Percentiles rank a stretch among this genome's conserved stretches.
phyloP scores from a whole-genome alignment of 2,113 vertebrate species.

The Microcebus jonahi region DNA sequence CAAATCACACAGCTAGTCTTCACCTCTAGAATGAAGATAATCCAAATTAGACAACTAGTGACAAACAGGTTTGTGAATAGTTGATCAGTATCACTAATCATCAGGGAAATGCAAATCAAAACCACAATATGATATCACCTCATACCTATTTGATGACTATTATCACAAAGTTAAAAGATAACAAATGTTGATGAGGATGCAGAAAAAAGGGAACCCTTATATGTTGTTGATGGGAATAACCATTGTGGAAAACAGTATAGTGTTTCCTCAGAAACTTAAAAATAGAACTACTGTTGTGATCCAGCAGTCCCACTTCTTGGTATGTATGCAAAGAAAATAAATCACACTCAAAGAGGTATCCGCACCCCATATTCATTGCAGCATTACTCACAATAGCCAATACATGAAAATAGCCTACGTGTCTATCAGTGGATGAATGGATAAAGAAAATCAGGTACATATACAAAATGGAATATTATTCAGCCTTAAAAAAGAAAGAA shows the following conservation, averaged over 20 bases:
- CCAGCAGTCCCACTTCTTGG: neutral
- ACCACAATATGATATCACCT: neutral
- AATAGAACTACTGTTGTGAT: neutral
- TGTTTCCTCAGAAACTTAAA: neutral
- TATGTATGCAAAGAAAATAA: neutral
- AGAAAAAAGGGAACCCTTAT: neutral
- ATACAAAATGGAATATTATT: neutral
- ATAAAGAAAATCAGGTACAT: neutral
- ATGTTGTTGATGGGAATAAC: neutral
- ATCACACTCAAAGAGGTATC: neutral
- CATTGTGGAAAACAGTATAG: neutral
- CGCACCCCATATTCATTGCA: neutral
- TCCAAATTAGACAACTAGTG: neutral
- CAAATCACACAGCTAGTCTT: neutral
- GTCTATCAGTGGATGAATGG: neutral
- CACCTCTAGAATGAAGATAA: neutral
- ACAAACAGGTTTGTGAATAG: neutral
- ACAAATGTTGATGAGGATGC: neutral
- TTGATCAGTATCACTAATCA: neutral
- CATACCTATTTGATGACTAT: neutral
- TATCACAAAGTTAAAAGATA: neutral
- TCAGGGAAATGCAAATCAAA: neutral
- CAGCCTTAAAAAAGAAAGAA: neutral
- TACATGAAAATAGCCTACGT: neutral
- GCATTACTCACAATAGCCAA: neutral